phyloP scores from a whole-genome alignment of 2,797 vertebrate species.

The Acridotheres tristis region DNA sequence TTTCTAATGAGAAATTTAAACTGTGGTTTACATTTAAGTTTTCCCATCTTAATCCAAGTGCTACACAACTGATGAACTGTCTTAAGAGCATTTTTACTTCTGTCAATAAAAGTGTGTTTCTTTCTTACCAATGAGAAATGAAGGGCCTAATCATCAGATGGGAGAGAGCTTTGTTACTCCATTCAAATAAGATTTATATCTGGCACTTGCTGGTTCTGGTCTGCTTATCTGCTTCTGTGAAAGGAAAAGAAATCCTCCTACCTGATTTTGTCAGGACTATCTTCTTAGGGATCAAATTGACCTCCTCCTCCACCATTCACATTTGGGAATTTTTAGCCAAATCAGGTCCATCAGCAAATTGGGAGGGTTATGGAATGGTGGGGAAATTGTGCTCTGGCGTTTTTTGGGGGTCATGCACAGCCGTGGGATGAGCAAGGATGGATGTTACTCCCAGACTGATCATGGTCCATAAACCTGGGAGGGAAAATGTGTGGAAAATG shows the following conservation, averaged over 20 bases:
- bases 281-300: not conserved
- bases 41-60: not conserved
- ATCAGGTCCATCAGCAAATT: not conserved
- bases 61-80: not conserved
- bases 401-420: not conserved
- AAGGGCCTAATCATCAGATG: not conserved
- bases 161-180: not conserved
- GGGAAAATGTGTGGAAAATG: not conserved
- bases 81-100: not conserved
- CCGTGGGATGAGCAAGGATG: not conserved
- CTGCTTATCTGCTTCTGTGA: not conserved
- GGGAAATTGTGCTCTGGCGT: not conserved
- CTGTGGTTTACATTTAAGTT: not conserved
- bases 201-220: not conserved
- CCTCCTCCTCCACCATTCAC: not conserved
- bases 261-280: not conserved
- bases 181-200: not conserved
- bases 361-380: not conserved
- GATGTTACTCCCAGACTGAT: not conserved
- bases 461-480: not conserved
- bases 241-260: not conserved
- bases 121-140: not conserved
- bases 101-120: not conserved
- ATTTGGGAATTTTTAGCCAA: not conserved
- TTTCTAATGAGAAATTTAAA: not conserved